Evolutionary conservation across 2,797 vertebrate species (phyloP), one percentile per base, ranked within the genome.

Genomic region (Paramormyrops hopkinsi): DNA sequence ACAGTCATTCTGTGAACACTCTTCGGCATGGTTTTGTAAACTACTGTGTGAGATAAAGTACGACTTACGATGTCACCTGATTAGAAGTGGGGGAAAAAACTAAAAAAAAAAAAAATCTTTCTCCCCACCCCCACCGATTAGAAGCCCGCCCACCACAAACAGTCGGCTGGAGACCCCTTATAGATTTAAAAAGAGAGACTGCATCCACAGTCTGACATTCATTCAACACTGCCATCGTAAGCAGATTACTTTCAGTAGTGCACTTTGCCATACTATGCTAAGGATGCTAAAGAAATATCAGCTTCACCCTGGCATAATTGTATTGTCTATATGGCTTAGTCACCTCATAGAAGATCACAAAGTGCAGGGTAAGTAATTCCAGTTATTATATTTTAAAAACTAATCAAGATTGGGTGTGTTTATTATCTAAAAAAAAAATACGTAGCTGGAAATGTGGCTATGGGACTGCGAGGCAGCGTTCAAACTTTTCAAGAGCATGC

Each of bases 101-200:
- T 8, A 19, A 54, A 88, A 88, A 79, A 82, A 85, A 94, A 95
- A 88, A 92, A 85, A 95, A 96, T 95, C 94, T 90, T 41, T 94
- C 92, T 97, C 97, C 97, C 97, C 97, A 96, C 97, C 97, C 97
- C 97, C 97, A 97, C 95, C 93, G 96, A 95, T 96, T 95, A 96
- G 97, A 96, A 98, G 97, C 96, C 98, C 97, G 98, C 98, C 98
- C 98, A 99, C 98, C 97, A 96, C 97, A 98, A 96, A 97, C 97
- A 97, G 96, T 95, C 95, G 93, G 95, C 96, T 95, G 94, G 97
- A 97, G 97, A 99, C 98, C 98, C 97, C 97, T 97, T 98, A 97
- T 97, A 97, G 97, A 99, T 98, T 99, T 99, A 99, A 99, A 99
- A 98, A 98, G 98, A 97, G 97, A 98, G 97, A 97, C 97, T 97